These are phyloP conservation scores for Enteromius viviparus DNA, from an alignment of 2,797 vertebrate species.

Conservation along the genomic window DNA sequence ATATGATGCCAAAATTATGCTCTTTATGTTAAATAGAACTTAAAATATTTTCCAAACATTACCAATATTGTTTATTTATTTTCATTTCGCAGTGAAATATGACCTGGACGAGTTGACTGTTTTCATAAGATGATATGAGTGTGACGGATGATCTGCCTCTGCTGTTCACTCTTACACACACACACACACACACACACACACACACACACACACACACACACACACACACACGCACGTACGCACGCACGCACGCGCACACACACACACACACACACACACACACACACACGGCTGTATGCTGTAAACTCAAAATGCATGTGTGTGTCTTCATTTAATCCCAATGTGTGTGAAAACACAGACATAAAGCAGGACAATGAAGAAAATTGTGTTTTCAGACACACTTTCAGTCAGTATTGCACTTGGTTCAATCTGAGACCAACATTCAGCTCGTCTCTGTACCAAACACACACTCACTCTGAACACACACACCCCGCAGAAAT, in stretches of 20 bases:
- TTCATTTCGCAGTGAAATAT: not conserved
- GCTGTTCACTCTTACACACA: too few species aligned
- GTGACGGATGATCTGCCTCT: not conserved
- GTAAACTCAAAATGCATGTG: not conserved
- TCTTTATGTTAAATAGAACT: not conserved
- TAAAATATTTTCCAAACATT: not conserved
- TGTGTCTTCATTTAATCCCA: not conserved
- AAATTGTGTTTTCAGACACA: not conserved
- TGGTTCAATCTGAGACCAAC: not conserved
- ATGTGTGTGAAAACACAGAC: not conserved
- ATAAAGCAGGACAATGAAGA: not conserved
- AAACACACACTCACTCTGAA: not conserved
- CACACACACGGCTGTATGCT: not conserved
- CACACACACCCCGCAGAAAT: not conserved
- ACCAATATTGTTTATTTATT: too few species aligned
- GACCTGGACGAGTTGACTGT: not conserved
- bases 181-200: too few species aligned
- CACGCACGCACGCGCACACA: too few species aligned
- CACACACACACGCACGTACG: too few species aligned
- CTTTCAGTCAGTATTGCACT: slow-evolving; percentile 27
- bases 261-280: not conserved
- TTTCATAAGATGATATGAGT: not conserved
- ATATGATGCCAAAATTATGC: not conserved
- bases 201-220: too few species aligned
- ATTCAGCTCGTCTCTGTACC: slow-evolving; percentile 15